phyloP scores from a whole-genome alignment of 2,888 invertebrate genomes.

The Anarsia innoxiella region DNA sequence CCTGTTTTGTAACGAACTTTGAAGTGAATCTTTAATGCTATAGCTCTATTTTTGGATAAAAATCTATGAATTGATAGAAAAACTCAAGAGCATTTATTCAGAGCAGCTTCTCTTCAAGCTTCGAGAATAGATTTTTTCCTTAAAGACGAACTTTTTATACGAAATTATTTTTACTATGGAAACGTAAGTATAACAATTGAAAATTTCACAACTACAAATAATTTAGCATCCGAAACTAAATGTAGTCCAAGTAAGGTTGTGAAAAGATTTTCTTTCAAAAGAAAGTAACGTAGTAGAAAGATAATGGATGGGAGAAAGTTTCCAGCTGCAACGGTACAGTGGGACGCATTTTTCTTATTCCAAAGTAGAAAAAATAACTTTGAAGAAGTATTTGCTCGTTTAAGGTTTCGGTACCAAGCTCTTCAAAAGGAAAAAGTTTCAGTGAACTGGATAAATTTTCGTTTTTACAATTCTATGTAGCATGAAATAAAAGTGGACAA shows the following conservation, averaged over 20 bases:
- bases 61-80: too few relatives aligned
- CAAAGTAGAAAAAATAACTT: constrained; percentile 13
- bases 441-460: constrained; percentile 5
- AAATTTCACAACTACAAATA: background rate
- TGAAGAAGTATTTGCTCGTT: constrained; percentile 9
- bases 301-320: constrained; percentile 31
- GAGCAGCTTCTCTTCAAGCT: too few relatives aligned
- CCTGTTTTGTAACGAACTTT: too few relatives aligned
- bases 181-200: too few relatives aligned
- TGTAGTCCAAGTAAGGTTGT: constrained; percentile 16
- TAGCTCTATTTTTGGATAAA: too few relatives aligned
- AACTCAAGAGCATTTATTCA: too few relatives aligned
- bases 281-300: constrained; percentile 27
- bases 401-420: constrained; percentile 8
- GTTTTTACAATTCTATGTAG: too few relatives aligned
- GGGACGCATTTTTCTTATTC: constrained; percentile 20
- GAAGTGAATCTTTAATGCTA: too few relatives aligned
- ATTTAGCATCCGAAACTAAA: constrained; percentile 1
- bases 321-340: constrained; percentile 26
- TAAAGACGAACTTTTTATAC: too few relatives aligned
- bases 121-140: too few relatives aligned
- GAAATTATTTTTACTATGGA: too few relatives aligned
- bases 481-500: constrained; percentile 1
- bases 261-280: constrained; percentile 23
- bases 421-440: constrained; percentile 3